Conservation (phyloP, 2,113 vertebrate genomes). For the Tilapia sparmanii region DNA sequence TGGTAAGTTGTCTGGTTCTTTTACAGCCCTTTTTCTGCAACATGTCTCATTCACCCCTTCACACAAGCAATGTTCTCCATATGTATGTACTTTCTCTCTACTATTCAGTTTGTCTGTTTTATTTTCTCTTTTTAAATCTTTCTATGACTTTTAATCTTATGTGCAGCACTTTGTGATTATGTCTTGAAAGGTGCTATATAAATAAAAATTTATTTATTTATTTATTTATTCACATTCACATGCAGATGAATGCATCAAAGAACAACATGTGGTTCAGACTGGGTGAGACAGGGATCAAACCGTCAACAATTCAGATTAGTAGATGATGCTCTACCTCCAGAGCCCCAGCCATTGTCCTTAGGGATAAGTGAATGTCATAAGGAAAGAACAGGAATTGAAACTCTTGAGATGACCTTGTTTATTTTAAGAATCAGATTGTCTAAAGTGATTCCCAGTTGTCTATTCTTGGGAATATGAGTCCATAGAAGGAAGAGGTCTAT, state of each 20-base stretch:
- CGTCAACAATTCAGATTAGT: not conserved
- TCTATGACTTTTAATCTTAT: no score
- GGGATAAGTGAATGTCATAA: not conserved
- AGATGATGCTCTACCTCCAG: not conserved
- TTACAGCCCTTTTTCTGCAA: not conserved
- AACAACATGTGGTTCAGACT: not conserved
- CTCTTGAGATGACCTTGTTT: not conserved
- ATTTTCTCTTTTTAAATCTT: no score
- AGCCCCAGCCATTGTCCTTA: not conserved
- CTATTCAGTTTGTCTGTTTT: no score
- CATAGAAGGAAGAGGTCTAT: constrained; percentile 11
- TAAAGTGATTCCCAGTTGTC: constrained; percentile 11
- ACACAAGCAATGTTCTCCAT: not conserved
- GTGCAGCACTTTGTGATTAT: no score
- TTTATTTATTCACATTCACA: not conserved
- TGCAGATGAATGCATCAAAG: not conserved
- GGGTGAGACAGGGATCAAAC: not conserved
- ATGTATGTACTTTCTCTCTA: not conserved
- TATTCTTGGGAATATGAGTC: constrained; percentile 4
- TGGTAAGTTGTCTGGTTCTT: not conserved
- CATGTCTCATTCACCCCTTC: not conserved
- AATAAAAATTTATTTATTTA: no score
- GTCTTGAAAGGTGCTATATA: no score
- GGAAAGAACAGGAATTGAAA: not conserved
- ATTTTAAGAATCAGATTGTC: not conserved